Conservation (phyloP, 2,888 invertebrate species). For the Xestia sexstrigata region DNA sequence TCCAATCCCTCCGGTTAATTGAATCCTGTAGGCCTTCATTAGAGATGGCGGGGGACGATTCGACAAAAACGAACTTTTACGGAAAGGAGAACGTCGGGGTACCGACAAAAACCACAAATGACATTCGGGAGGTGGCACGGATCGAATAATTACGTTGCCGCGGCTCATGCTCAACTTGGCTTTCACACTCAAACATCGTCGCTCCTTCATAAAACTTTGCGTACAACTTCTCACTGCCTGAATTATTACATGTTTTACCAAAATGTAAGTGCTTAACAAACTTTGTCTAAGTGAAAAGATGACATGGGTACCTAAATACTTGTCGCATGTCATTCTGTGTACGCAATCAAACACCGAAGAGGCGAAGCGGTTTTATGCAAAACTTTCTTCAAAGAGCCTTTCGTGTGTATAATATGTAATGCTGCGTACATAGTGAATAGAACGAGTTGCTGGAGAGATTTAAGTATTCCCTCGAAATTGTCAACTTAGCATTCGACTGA, state of each 20-base stretch:
- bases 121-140: slow-evolving; percentile 82
- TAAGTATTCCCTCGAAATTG: slow-evolving; percentile 74
- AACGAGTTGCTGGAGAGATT: slow-evolving; percentile 59
- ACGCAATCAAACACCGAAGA: slow-evolving; percentile 49
- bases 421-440: slow-evolving; percentile 42
- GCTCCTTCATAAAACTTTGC: slow-evolving; percentile 81
- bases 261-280: slow-evolving; percentile 83
- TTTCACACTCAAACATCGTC: slow-evolving; percentile 80
- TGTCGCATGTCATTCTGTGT: slow-evolving; percentile 61
- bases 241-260: slow-evolving; percentile 85
- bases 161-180: slow-evolving; percentile 80
- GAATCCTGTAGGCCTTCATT: slow-evolving; percentile 89
- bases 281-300: slow-evolving; percentile 75
- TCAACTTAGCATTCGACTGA: slow-evolving; percentile 81
- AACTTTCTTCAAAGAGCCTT: slow-evolving; percentile 50
- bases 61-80: slow-evolving; percentile 87
- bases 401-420: slow-evolving; percentile 30
- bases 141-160: slow-evolving; percentile 84
- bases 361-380: slow-evolving; percentile 44
- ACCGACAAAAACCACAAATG: slow-evolving; percentile 87
- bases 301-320: slow-evolving; percentile 71
- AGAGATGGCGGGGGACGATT: slow-evolving; percentile 79
- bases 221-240: slow-evolving; percentile 77
- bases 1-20: slow-evolving; percentile 87
- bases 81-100: slow-evolving; percentile 79